Evolutionary conservation across 2,797 vertebrate genomes (phyloP).

Genomic region (Galagoides demidoff): DNA sequence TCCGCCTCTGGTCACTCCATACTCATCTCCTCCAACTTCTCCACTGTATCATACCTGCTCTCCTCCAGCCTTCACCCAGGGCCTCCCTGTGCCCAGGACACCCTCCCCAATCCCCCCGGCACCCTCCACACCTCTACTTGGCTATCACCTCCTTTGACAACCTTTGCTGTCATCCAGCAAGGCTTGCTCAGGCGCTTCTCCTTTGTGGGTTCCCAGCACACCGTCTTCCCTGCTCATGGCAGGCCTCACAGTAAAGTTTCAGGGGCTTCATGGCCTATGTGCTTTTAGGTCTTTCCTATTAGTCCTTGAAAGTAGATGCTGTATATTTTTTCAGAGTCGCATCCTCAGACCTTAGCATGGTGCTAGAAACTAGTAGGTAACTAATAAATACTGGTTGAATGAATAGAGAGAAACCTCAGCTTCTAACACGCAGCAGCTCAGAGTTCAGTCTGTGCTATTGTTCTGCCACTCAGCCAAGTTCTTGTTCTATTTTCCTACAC

Average conservation of each 20-base stretch:
- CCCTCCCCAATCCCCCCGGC: neutral
- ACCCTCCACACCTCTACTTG: neutral
- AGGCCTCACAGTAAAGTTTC: fast-evolving
- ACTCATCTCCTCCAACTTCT: neutral
- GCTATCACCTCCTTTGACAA: neutral
- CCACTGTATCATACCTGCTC: fast-evolving
- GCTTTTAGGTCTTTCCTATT: neutral
- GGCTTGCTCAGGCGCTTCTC: neutral
- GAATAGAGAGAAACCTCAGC: neutral
- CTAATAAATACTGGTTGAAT: neutral
- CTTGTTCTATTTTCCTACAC: neutral
- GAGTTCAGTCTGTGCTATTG: neutral
- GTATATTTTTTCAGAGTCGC: neutral
- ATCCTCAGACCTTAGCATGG: neutral
- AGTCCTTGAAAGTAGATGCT: neutral
- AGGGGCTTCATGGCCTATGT: neutral
- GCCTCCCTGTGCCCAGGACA: neutral
- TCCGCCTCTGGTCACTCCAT: neutral
- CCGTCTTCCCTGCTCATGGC: neutral
- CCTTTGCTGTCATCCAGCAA: neutral
- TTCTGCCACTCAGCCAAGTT: neutral
- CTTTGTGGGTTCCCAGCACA: neutral
- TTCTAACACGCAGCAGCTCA: neutral
- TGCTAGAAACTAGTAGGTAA: neutral
- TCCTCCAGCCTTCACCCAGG: neutral